Evolutionary conservation across 2,113 vertebrate species (phyloP), one percentile per base, ranked within the genome.

Genomic region (Anhinga anhinga): DNA sequence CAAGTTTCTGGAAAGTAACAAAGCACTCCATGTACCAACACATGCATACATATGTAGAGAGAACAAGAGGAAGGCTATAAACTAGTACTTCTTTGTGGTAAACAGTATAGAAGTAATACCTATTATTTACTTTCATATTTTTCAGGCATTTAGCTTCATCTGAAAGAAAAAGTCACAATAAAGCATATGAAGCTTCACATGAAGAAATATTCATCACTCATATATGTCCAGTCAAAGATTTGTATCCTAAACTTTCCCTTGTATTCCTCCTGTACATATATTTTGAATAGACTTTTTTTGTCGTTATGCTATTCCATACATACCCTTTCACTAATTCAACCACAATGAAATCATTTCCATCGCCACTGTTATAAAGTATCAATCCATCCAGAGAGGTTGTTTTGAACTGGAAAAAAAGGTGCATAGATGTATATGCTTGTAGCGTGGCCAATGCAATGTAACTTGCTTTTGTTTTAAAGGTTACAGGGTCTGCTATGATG

Each of bases 351-450:
- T 99, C 99, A 88, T 99, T 99, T 69, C 99, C 99, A 97, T 99
- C 99, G 13, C 99, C 99, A 67, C 99, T 99, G 98, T 99, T 99
- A 96, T 98, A 99, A 8, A 99, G 98, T 97, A 99, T 99, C 94
- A 99, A 98, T 86, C 99, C 99, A 66, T 99, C 99, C 9, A 99
- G 98, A 15, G 99, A 99, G 81, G 99, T 99, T 67, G 99, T 99
- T 98, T 99, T 99, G 98, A 99, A 99, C 98, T 99, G 99, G 98
- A 99, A 99, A 98, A 99, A 99, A 96, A 99, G 99, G 98, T 99
- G 99, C 99, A 99, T 99, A 98, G 99, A 99, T 92, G 99, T 99
- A 96, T 99, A 99, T 77, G 99, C 99, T 98, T 99, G 99, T 90
- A 99, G 97, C 0, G 99, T 99, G 88, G 98, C 98, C 97, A 99